Evolutionary conservation across 2,888 invertebrate species (phyloP), one percentile per base, ranked within the genome.

Genomic region (Eugnorisma glareosa): DNA sequence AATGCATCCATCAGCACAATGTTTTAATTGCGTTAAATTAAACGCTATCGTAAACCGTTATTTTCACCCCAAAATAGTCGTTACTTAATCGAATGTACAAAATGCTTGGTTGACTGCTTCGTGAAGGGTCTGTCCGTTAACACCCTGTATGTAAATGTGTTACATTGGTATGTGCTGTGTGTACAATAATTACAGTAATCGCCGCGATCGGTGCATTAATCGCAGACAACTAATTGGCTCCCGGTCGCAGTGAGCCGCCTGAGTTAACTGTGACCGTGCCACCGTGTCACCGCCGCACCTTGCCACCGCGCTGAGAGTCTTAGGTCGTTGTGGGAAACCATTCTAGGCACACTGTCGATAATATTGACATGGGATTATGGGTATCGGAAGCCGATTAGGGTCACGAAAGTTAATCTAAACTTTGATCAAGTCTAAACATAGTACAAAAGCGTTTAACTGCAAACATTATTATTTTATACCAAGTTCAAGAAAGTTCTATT

Each of bases 101-200:
- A 61, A 21, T 57, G 7, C 57, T 61, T 21, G 1, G 21, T 21
- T 21, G 1, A 21, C 31, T 31, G 10, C 21, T 35, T 61, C 61
- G 11, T 35, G 35, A 21, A 61, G 21, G 21, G 21, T 61, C 4
- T 10, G 21, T 61, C 8, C 18, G 18, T 8, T 28, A 18, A 59
- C 31, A 59, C 8, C 21, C 4, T 48, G 15, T 51, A 37, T 59
- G 28, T n/a, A 31, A 37, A 63, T 24, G 35, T 61, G 11, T 21
- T 54, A 43, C 48, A 75, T 73, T 37, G 31, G 35, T 35, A 51
- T 21, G 78, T 72, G 69, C 15, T 57, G 63, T 71, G 59, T 67
- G 61, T 43, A 59, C 75, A 67, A 68, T 80, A 43, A 80, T 84
- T 75, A 57, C 48, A 35, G 51, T 82, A 64, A 74, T 71, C 63